Evolutionary conservation across 2,797 vertebrate species (phyloP).

Genomic region (Tadarida brasiliensis): DNA sequence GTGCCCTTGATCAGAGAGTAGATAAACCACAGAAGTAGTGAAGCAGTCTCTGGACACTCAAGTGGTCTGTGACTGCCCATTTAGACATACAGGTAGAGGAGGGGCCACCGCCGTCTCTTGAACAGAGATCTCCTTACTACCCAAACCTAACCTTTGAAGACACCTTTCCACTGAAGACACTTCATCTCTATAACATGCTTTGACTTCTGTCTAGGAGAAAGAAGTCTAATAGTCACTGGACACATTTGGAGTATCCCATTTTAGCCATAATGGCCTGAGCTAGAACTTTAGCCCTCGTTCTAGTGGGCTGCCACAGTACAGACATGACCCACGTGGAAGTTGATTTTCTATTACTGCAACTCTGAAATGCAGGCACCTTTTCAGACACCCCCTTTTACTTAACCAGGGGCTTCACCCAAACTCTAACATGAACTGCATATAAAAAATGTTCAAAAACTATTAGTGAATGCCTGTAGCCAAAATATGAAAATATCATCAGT

Average conservation of each 20-base stretch:
- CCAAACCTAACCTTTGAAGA: background rate
- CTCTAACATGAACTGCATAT: background rate
- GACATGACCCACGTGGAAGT: accelerated
- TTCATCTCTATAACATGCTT: accelerated
- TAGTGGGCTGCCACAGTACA: too few species aligned
- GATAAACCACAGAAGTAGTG: too few species aligned
- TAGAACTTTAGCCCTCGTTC: background rate
- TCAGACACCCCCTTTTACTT: background rate
- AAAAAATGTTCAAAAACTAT: background rate
- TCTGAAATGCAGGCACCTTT: background rate
- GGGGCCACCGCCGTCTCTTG: background rate
- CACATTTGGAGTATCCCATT: background rate
- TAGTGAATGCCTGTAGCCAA: background rate
- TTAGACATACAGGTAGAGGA: background rate
- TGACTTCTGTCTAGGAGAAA: background rate
- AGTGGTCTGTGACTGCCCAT: background rate
- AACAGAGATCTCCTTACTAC: background rate
- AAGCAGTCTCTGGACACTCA: background rate
- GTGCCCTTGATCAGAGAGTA: background rate
- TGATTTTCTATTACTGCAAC: background rate
- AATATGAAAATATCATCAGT: background rate
- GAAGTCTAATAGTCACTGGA: background rate
- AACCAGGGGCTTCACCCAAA: background rate
- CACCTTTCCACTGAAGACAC: background rate
- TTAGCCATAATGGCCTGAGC: too few species aligned